phyloP scores from a whole-genome alignment of 1,140 invertebrate genomes.

The Hestina assimilis region DNA sequence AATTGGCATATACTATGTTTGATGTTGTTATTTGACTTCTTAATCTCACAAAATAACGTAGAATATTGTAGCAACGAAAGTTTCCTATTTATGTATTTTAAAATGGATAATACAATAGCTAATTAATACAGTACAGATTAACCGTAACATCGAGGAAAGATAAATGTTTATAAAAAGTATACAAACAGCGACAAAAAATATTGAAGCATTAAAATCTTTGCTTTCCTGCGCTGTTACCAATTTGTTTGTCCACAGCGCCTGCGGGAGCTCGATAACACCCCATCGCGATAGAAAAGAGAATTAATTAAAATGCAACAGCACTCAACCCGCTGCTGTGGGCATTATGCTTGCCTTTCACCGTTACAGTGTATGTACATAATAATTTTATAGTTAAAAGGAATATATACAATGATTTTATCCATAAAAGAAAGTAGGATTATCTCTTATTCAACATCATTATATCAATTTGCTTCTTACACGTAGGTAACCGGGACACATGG shows the following conservation, averaged over 20 bases:
- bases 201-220: constrained; percentile 60
- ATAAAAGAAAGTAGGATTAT: constrained; percentile 15
- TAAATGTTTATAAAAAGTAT: constrained; percentile 8
- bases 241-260: constrained; percentile 71
- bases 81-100: too few relatives aligned
- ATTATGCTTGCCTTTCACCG: constrained; percentile 48
- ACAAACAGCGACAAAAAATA: constrained; percentile 35
- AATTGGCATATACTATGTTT: too few relatives aligned
- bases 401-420: constrained; percentile 9
- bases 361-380: constrained; percentile 36
- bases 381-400: constrained; percentile 47
- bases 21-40: too few relatives aligned
- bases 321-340: constrained; percentile 64
- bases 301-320: constrained; percentile 77
- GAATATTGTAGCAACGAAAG: too few relatives aligned
- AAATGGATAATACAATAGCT: too few relatives aligned
- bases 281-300: constrained; percentile 76
- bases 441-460: constrained; percentile 25
- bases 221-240: constrained; percentile 50
- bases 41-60: too few relatives aligned
- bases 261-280: constrained; percentile 65
- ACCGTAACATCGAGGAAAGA: background rate
- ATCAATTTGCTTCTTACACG: constrained; percentile 30
- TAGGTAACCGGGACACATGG: constrained; percentile 19
- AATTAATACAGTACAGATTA: too few relatives aligned